A percentile compares a stretch with the other conserved stretches of the same genome.
phyloP scores from a whole-genome alignment of 2,113 vertebrate genomes.

The Centropus bengalensis region DNA sequence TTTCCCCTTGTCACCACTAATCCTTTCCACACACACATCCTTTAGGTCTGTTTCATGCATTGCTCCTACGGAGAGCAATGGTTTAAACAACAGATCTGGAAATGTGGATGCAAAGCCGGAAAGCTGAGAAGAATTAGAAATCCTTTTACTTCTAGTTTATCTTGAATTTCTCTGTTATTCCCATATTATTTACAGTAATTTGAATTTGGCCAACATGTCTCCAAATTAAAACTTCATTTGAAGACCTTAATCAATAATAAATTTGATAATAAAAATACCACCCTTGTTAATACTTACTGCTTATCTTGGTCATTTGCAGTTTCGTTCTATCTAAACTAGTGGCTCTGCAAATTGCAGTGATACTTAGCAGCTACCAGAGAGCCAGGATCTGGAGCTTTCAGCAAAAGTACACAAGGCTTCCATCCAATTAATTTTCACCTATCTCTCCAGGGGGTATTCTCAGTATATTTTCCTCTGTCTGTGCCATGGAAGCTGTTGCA shows the following conservation, averaged over 20 bases:
- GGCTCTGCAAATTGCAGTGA: background rate
- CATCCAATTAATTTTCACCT: rapidly evolving
- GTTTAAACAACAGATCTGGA: background rate
- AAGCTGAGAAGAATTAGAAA: background rate
- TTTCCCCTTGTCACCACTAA: background rate
- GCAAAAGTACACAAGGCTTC: background rate
- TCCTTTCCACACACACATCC: background rate
- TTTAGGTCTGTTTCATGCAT: background rate
- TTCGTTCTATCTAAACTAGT: background rate
- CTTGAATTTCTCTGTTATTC: background rate
- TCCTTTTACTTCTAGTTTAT: background rate
- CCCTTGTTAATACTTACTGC: background rate
- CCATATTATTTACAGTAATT: background rate
- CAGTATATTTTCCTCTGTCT: background rate
- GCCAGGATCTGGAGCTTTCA: background rate
- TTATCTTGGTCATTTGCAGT: background rate
- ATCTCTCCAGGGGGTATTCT: background rate
- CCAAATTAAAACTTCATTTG: background rate
- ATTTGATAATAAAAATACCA: background rate
- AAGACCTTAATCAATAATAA: background rate
- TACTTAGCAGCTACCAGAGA: background rate
- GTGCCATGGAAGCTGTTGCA: background rate
- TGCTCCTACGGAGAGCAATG: background rate
- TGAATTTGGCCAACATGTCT: background rate
- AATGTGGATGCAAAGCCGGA: background rate